Evolutionary conservation across 2,113 vertebrate species (phyloP).

Genomic region (Coregonus clupeaformis): DNA sequence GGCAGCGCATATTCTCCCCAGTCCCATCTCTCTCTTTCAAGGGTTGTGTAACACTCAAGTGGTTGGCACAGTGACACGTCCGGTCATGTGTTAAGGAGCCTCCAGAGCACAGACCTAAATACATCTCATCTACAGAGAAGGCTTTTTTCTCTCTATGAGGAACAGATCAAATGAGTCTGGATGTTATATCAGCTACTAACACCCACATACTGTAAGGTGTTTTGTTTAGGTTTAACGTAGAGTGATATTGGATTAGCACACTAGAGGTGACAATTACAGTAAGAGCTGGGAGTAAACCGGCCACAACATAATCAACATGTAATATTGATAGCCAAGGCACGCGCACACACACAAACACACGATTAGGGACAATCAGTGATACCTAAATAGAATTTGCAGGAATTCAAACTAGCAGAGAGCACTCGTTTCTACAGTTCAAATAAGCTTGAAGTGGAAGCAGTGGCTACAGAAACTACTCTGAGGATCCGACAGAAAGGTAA

Average conservation of each 20-base stretch:
- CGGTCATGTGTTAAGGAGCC: background rate
- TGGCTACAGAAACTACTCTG: too few species aligned
- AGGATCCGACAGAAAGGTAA: background rate
- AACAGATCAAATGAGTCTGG: background rate
- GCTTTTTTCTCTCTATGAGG: background rate
- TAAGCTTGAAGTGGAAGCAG: too few species aligned
- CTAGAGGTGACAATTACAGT: background rate
- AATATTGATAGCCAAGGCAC: background rate
- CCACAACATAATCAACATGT: background rate
- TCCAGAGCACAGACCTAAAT: background rate
- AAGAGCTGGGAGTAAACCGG: background rate
- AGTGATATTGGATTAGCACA: conserved; percentile 1
- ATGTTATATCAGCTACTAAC: conserved; percentile 9
- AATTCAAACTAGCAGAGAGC: too few species aligned
- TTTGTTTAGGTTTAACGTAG: conserved; percentile 16
- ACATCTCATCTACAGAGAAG: background rate
- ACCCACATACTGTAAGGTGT: background rate
- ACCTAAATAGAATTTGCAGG: too few species aligned
- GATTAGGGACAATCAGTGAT: background rate
- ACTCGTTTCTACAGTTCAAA: too few species aligned
- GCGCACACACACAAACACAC: background rate
- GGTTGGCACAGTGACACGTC: background rate
- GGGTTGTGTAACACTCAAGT: background rate
- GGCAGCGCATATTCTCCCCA: background rate
- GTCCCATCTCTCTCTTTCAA: background rate